These are phyloP conservation scores for Ephialtes manifestator DNA, from an alignment of 2,888 invertebrate species.

Conservation along the genomic window DNA sequence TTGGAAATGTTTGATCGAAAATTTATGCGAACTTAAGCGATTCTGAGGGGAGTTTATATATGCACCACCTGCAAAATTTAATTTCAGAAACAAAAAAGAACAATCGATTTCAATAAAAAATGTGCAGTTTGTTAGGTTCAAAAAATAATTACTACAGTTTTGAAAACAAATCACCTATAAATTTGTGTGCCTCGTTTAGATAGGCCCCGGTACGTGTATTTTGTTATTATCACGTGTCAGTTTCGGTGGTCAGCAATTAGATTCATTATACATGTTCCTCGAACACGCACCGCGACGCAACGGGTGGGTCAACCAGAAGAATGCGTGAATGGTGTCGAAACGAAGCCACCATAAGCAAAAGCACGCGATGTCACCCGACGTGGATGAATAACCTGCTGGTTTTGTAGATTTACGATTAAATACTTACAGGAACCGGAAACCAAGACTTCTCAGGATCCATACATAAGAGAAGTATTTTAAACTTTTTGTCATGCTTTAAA, in stretches of 20 bases:
- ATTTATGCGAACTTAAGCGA: neutral
- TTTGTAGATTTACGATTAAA: neutral
- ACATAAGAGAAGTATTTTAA: neutral
- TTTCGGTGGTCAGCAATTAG: constrained; percentile 60
- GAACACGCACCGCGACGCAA: constrained; percentile 51
- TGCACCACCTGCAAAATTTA: too few relatives aligned
- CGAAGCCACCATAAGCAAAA: constrained; percentile 29
- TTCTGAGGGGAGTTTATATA: neutral
- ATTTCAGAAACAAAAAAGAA: too few relatives aligned
- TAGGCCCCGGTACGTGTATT: constrained; percentile 36
- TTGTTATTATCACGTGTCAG: constrained; percentile 57
- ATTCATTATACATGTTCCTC: constrained; percentile 61
- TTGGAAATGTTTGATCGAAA: neutral
- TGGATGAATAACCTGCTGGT: neutral
- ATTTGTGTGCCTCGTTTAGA: neutral
- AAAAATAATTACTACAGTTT: too few relatives aligned
- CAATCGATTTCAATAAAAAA: too few relatives aligned
- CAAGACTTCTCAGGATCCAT: neutral
- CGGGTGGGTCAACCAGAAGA: constrained; percentile 31
- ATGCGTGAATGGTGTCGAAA: constrained; percentile 48
- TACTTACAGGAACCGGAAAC: neutral
- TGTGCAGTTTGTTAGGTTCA: too few relatives aligned
- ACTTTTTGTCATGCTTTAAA: neutral
- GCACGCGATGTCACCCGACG: constrained; percentile 53
- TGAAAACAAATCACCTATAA: neutral